Evolutionary conservation across 2,113 vertebrate species (phyloP).

Genomic region (Excalfactoria chinensis): DNA sequence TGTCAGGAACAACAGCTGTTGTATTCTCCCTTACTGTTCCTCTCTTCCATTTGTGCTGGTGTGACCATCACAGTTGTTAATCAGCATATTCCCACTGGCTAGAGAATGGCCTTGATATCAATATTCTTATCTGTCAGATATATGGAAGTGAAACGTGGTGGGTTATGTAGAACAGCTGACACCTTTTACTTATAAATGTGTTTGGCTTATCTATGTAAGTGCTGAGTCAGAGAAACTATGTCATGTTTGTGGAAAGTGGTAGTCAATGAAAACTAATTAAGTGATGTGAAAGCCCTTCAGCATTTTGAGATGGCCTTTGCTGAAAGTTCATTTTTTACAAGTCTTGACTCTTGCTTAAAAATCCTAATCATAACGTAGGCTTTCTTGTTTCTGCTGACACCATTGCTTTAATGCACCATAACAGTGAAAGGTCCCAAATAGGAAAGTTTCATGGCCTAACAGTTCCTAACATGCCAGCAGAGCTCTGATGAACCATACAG

Average conservation of each 20-base stretch:
- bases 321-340: background rate
- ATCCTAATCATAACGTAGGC: background rate
- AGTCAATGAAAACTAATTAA: conserved; percentile 33
- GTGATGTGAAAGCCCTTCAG: background rate
- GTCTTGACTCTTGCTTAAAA: conserved; percentile 40
- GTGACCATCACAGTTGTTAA: background rate
- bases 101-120: background rate
- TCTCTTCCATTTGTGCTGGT: background rate
- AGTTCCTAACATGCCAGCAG: background rate
- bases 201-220: background rate
- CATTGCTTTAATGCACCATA: background rate
- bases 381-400: background rate
- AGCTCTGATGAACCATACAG: background rate
- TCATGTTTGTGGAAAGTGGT: background rate
- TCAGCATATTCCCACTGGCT: background rate
- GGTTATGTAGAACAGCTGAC: background rate
- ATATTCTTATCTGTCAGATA: background rate
- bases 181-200: background rate
- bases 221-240: conserved; percentile 17
- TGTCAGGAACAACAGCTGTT: background rate
- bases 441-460: background rate
- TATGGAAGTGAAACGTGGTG: background rate
- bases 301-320: conserved; percentile 8
- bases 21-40: background rate
- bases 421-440: background rate